Evolutionary conservation across 1,140 invertebrate species (phyloP).

Genomic region (Drosophila tristis): DNA sequence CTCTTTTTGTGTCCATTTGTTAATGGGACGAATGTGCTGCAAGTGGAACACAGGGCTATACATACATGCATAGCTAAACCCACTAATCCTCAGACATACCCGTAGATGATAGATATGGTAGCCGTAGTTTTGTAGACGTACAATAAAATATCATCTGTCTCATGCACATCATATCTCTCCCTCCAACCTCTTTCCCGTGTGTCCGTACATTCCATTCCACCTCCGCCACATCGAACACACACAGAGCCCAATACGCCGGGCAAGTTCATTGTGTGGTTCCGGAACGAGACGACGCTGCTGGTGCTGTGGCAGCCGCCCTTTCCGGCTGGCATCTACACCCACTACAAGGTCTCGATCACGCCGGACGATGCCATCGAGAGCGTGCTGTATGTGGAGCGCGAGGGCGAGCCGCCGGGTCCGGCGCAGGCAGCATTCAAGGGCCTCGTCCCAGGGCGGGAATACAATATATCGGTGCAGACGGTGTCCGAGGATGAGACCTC

Average conservation of each 20-base stretch:
- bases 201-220: neutral
- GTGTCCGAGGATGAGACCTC: slow-evolving; percentile 95
- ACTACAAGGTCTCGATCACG: slow-evolving; percentile 96
- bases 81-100: too few relatives aligned
- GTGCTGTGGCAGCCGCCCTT: slow-evolving; percentile 98
- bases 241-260: slow-evolving; percentile 96
- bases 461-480: slow-evolving; percentile 86
- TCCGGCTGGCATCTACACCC: slow-evolving; percentile 94
- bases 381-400: slow-evolving; percentile 94
- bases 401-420: slow-evolving; percentile 96
- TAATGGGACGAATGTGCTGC: too few relatives aligned
- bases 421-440: slow-evolving; percentile 97
- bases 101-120: too few relatives aligned
- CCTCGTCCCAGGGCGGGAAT: slow-evolving; percentile 89
- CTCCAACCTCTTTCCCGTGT: too few relatives aligned
- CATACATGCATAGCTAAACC: too few relatives aligned
- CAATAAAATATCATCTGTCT: too few relatives aligned
- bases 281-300: slow-evolving; percentile 96
- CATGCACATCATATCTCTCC: too few relatives aligned
- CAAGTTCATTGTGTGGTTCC: slow-evolving; percentile 98
- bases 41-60: too few relatives aligned
- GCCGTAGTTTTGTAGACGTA: too few relatives aligned
- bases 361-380: slow-evolving; percentile 94
- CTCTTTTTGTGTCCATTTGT: too few relatives aligned
- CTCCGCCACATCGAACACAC: slow-evolving; percentile 21